Evolutionary conservation across 2,888 invertebrate genomes (phyloP), one percentile per base, ranked within the genome.

Genomic region (Agriopis aurantiaria): DNA sequence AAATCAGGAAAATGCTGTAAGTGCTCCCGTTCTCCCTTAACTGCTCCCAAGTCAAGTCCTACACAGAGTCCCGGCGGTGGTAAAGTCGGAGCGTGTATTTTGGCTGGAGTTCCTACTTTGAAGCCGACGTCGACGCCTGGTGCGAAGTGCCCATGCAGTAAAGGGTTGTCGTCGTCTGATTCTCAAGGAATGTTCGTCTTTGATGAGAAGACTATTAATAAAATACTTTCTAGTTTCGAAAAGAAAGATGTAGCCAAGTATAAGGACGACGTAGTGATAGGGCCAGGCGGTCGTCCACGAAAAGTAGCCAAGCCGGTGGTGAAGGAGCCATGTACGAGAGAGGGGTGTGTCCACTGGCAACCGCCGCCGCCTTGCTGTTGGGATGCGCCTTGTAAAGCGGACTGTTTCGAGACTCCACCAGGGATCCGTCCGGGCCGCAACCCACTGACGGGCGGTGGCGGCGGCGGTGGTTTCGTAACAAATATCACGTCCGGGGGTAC

Each of bases 371-470:
- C 91, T 14, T 93, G 92, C 74, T 82, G 91, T 59, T 92, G 91
- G 90, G 85, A 92, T 74, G 82, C 84, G 57, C 92, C 93, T 61
- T 93, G 92, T 76, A 92, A 91, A 82, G 92, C 92, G 0, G 92
- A 92, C 76, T 92, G 92, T 81, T 92, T 92, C 63, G 91, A 92
- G 74, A 82, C 91, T 46, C 87, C 78, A 3, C 84, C 85, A 40
- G 87, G 86, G 43, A 85, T 88, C 56, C 87, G 86, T 69, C 88
- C 89, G 9, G 88, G 89, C 55, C 86, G 87, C 58, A 91, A 90
- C 70, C 83, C 80, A 8, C 73, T 86, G 49, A 80, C 76, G n/a
- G 73, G 79, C 9, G 79, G 82, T 65, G 83, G 82, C 57, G 80
- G 77, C 23, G 56, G 17, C 17, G 17, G 17, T 23, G 17, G 58